Conservation (phyloP, 92 coral and sea anemone genomes). For the Umimayanthus chanpuru region DNA sequence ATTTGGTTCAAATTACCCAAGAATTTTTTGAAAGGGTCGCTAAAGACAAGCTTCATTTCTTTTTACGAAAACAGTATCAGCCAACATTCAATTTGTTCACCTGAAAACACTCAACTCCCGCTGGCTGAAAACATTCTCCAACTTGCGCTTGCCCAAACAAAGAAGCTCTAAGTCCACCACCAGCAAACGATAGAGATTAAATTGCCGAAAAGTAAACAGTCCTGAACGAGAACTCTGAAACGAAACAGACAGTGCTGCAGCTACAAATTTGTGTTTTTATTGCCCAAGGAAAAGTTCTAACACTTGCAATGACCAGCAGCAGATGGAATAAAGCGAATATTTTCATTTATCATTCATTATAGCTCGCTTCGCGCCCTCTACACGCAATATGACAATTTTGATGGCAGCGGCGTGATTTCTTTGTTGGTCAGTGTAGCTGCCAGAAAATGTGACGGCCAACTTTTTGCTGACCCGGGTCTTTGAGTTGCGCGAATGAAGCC, state of each 20-base stretch:
- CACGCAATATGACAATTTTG: conserved; percentile 32
- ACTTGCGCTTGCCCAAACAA: background rate
- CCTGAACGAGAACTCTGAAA: background rate
- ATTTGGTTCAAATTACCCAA: conserved; percentile 27
- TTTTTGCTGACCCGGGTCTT: conserved; percentile 22
- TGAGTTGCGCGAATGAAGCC: conserved; percentile 73
- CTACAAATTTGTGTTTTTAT: background rate
- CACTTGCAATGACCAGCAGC: background rate
- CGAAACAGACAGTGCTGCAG: conserved; percentile 11
- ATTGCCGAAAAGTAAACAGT: conserved; percentile 28
- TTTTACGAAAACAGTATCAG: conserved; percentile 9
- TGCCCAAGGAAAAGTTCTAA: background rate
- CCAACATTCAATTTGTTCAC: background rate
- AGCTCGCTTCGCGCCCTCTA: conserved; percentile 4
- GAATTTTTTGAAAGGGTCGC: background rate
- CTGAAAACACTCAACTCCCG: conserved; percentile 28
- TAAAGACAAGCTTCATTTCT: background rate
- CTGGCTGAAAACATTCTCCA: conserved; percentile 17
- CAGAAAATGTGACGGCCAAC: background rate
- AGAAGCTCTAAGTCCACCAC: background rate
- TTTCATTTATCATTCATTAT: conserved; percentile 33
- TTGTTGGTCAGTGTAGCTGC: background rate
- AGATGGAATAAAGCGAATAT: conserved; percentile 27
- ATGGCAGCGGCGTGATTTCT: background rate
- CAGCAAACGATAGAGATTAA: conserved; percentile 25